Evolutionary conservation across 2,888 invertebrate species (phyloP), one percentile per base, ranked within the genome.

Genomic region (Papilio elwesi): DNA sequence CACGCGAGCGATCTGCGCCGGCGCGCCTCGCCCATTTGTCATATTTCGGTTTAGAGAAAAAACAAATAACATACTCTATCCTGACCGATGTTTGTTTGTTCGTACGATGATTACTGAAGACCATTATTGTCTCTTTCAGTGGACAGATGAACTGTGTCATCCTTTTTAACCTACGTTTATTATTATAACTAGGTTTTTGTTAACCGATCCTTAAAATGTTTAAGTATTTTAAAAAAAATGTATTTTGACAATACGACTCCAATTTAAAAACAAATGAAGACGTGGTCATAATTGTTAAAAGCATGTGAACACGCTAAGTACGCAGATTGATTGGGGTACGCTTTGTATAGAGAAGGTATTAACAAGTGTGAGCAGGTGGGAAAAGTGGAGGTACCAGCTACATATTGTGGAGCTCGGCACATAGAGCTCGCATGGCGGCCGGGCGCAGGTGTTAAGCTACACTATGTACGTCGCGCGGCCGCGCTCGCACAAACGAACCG

Each of bases 41-140:
- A 93, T 93, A 92, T 90, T 92, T 90, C 86, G 85, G 87, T 88
- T 90, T 89, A 83, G 84, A 88, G 88, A 90, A 92, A 92, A 93
- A 92, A 92, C 87, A 92, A 91, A 92, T 89, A 91, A 90, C 86
- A 86, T 85, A 88, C 88, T 91, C 90, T 90, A 90, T 89, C 85
- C 88, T 85, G 85, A 90, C 87, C 89, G 83, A 83, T 90, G 89
- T 92, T 92, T 92, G 90, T 93, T 92, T 92, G 88, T 90, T 92
- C 91, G 88, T 89, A 83, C 83, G 80, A 78, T 85, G 88, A 90
- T 92, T 92, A 92, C 91, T 88, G 87, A 86, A 89, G 91, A 88
- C 85, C 85, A 85, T 87, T 89, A 91, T 92, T 90, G 90, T 92
- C 90, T 90, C 79, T 78, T 79, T 83, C 84, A 85, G 72, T 80